phyloP scores from a whole-genome alignment of 2,888 invertebrate species.

The Coremacera marginata region DNA sequence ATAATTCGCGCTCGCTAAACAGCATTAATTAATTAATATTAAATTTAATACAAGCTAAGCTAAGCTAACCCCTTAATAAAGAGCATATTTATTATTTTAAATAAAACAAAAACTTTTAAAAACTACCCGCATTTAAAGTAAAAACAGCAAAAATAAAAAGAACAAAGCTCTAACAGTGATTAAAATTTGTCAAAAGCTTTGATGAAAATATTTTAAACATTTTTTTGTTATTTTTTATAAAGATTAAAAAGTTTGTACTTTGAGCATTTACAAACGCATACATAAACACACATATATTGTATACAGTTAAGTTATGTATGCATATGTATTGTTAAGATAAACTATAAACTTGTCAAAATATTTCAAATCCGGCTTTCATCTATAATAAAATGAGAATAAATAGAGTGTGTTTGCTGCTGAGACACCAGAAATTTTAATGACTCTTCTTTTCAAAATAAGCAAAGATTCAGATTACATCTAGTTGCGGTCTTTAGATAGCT shows the following conservation, averaged over 20 bases:
- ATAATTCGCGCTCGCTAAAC: too few relatives aligned
- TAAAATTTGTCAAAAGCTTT: too few relatives aligned
- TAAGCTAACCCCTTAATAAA: too few relatives aligned
- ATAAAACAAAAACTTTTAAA: too few relatives aligned
- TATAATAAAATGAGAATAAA: constrained; percentile 31
- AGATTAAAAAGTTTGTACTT: constrained; percentile 17
- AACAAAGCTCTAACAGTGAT: too few relatives aligned
- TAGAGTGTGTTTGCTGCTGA: constrained; percentile 5
- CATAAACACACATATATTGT: not conserved
- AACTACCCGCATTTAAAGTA: too few relatives aligned
- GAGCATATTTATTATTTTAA: too few relatives aligned
- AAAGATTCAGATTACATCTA: not conserved
- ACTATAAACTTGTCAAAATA: constrained; percentile 18
- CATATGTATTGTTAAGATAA: constrained; percentile 20
- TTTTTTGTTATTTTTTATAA: constrained; percentile 7
- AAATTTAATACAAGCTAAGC: too few relatives aligned
- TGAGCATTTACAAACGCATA: constrained; percentile 6
- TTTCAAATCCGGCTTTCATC: constrained; percentile 32
- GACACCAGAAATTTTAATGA: constrained; percentile 11
- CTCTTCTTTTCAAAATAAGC: not conserved
- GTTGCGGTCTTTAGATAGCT: too few relatives aligned
- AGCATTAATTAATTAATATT: too few relatives aligned
- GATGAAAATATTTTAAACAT: not conserved
- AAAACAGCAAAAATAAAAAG: too few relatives aligned
- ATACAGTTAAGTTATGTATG: constrained; percentile 10